phyloP scores from a whole-genome alignment of 2,888 invertebrate species.

The Drosophila fulvimacula region DNA sequence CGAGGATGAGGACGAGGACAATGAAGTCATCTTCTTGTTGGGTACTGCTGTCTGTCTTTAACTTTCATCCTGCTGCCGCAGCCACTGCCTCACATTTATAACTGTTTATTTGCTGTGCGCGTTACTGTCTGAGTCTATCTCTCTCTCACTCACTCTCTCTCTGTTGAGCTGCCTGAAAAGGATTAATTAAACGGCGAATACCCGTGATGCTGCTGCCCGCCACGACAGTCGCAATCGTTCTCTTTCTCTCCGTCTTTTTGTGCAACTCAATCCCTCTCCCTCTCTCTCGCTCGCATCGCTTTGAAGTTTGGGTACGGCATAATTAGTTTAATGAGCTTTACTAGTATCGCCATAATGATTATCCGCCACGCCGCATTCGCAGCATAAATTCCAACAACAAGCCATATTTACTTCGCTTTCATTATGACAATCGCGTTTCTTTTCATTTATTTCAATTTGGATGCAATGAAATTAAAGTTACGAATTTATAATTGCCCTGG shows the following conservation, averaged over 20 bases:
- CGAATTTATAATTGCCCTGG: conserved; percentile 52
- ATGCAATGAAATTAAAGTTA: conserved; percentile 41
- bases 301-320: conserved; percentile 71
- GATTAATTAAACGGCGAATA: conserved; percentile 82
- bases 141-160: neutral
- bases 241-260: neutral
- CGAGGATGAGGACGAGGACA: conserved; percentile 55
- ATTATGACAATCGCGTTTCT: conserved; percentile 27
- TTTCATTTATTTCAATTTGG: conserved; percentile 29
- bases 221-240: conserved; percentile 3
- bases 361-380: conserved; percentile 34
- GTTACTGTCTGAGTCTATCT: conserved; percentile 10
- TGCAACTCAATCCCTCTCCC: neutral
- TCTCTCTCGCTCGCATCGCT: conserved; percentile 28
- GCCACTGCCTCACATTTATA: conserved; percentile 58
- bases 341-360: conserved; percentile 63
- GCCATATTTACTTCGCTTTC: conserved; percentile 4
- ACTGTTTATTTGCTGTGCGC: conserved; percentile 70
- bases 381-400: conserved; percentile 11
- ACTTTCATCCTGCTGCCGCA: conserved; percentile 20
- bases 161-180: conserved; percentile 67
- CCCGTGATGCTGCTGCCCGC: conserved; percentile 56
- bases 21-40: conserved; percentile 53
- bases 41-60: conserved; percentile 28
- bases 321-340: conserved; percentile 80